Base-by-base conservation (phyloP, 1,140 invertebrate species). In the Ostrea denselamellosa region DNA sequence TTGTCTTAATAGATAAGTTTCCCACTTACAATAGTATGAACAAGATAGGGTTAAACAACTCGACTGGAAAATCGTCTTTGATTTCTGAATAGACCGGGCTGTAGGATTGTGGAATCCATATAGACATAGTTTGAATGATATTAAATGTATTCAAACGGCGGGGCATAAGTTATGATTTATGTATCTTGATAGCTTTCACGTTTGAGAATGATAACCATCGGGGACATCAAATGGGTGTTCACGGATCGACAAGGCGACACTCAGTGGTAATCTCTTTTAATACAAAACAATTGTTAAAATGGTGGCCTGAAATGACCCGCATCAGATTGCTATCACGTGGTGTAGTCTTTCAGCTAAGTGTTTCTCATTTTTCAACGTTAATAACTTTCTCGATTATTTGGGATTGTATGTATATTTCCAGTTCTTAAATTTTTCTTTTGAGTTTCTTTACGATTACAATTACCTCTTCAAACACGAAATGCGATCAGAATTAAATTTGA, bases 81-180 rank as follows among this genome's bases (percentile, higher is more conserved):
- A 77, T 77, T 77, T 77, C 14, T 62, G 14, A 62, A 62, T 19
- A 62, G 56, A 17, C 14, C 19, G 17, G 17, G 56, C 56, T 28
- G 25, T 34, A 14, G 0, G 14, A 14, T 62, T 62, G 58, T n/a
- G 0, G 58, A 44, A 62, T 19, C n/a, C 8, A 62, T 62, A 62
- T 77, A 77, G 8, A 34, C 68, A 14, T 28, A 28, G 68, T 25
- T 77, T 77, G 68, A 77, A 34, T 77, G 68, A 34, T 28, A 77
- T 77, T 4, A 34, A 77, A 34, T 14, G n/a, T n/a, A 34, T 14
- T 77, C 28, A 77, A 77, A 77, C 12, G 68, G 17, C 28, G 25
- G 68, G 68, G 25, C 22, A 77, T 77, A 25, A 77, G 25, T 34
- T 77, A 77, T 77, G 68, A 77, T 77, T 77, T 77, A 77, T 77